Conservation (phyloP, 2,888 invertebrate species). For the Leptura quadrifasciata region DNA sequence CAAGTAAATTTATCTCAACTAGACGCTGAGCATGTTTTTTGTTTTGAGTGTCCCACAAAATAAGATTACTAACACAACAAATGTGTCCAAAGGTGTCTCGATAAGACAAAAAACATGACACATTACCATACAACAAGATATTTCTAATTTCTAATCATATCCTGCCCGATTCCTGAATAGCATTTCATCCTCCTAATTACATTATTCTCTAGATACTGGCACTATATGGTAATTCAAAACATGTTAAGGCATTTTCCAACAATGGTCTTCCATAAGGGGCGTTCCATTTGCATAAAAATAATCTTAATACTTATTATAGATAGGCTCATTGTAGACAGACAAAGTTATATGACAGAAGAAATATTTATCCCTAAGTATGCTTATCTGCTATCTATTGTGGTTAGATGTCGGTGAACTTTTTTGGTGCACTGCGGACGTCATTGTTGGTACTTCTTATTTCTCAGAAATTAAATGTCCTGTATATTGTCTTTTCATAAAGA, state of each 20-base stretch:
- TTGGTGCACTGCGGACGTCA: slow-evolving; percentile 12
- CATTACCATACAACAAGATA: slow-evolving; percentile 15
- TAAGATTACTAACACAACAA: neutral
- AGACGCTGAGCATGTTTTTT: neutral
- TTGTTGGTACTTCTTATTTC: neutral
- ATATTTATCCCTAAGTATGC: neutral
- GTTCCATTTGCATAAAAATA: slow-evolving; percentile 25
- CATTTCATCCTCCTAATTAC: neutral
- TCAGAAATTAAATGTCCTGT: neutral
- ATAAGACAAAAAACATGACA: slow-evolving; percentile 7
- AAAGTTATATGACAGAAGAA: neutral
- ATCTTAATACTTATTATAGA: slow-evolving; percentile 28
- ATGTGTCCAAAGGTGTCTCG: slow-evolving; percentile 3
- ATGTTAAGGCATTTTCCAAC: slow-evolving; percentile 2
- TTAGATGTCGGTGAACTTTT: slow-evolving; percentile 10
- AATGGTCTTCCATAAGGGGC: slow-evolving; percentile 16
- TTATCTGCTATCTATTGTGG: slow-evolving; percentile 2
- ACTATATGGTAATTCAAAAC: slow-evolving; percentile 12
- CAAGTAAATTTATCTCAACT: no score
- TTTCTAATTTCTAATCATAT: slow-evolving; percentile 13
- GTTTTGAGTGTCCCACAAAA: neutral
- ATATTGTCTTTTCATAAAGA: neutral
- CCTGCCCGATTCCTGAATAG: neutral
- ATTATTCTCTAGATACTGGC: neutral
- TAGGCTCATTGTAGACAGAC: neutral